phyloP scores from a whole-genome alignment of 2,797 vertebrate species.

The Cyclopterus lumpus region DNA sequence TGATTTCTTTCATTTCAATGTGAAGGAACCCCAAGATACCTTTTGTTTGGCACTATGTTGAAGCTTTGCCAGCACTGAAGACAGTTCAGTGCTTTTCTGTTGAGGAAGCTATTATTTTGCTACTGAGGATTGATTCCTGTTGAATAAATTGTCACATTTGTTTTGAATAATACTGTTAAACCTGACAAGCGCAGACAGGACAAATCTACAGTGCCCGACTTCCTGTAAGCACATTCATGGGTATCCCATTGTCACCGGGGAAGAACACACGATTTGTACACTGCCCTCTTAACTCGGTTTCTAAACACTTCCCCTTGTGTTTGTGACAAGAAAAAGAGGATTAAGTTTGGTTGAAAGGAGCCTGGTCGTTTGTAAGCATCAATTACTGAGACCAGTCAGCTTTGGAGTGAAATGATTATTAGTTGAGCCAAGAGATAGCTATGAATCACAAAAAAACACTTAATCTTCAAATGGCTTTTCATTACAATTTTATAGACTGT shows the following conservation, averaged over 20 bases:
- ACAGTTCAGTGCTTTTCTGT: constrained; percentile 14
- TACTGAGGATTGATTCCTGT: constrained; percentile 45
- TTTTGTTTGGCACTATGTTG: constrained; percentile 5
- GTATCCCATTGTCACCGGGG: constrained; percentile 26
- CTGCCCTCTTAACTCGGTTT: constrained; percentile 43
- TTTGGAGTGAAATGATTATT: constrained; percentile 73
- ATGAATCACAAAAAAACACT: constrained; percentile 74
- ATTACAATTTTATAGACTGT: constrained; percentile 79
- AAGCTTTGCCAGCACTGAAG: constrained; percentile 29
- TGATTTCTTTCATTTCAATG: constrained; percentile 51
- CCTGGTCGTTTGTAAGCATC: constrained; percentile 62
- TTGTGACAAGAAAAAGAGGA: constrained; percentile 61
- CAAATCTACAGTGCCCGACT: constrained; percentile 49
- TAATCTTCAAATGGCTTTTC: constrained; percentile 77
- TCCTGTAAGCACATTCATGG: constrained; percentile 44
- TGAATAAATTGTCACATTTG: constrained; percentile 59
- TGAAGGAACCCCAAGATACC: constrained; percentile 10
- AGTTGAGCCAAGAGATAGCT: constrained; percentile 72
- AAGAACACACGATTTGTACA: constrained; percentile 45
- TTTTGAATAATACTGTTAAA: constrained; percentile 56
- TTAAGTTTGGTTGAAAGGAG: constrained; percentile 71
- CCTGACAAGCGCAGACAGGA: constrained; percentile 49
- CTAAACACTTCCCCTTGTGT: constrained; percentile 44
- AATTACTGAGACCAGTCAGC: constrained; percentile 62
- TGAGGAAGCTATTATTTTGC: constrained; percentile 11